Evolutionary conservation across 2,113 vertebrate genomes (phyloP), one percentile per base, ranked within the genome.

Genomic region (Cavia porcellus): DNA sequence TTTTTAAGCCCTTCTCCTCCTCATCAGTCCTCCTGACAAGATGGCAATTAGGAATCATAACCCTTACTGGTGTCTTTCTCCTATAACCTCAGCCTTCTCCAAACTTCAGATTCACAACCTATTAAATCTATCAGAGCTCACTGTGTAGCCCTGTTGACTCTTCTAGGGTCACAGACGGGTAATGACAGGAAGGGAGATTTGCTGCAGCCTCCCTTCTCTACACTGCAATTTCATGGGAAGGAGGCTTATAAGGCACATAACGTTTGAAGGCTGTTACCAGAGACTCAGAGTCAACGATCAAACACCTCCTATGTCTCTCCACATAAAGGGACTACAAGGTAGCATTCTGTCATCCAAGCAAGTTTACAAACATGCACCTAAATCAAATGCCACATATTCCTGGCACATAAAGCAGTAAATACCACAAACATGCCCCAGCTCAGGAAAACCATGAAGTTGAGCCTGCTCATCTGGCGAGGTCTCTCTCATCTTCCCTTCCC

Each of bases 271-370:
- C 62, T 79, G 70, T 45, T 79, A 95, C 8, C 59, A 94, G 15
- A 35, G 42, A 68, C n/a, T 92, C 6, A 22, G 64, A 94, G 45
- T 91, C 94, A 95, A 97, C 89, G 79, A 83, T 68, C 96, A 92
- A 92, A 89, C 9, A 80, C 45, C 30, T 90, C 45, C 45, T 38
- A 61, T 74, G 28, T 52, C 79, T 59, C 14, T 12, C 24, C 11
- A 81, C 42, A 57, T 74, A 57, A 90, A 89, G 35, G 57, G 84
- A 89, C 62, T 15, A 52, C 17, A 84, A 14, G 8, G 25, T 70
- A 20, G 1, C 59, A n/a, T 62, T 94, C n/a, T 55, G 68, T 45
- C 45, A 38, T 57, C 59, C n/a, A 61, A 81, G 66, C 83, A 42
- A 70, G n/a, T 93, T 89, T 88, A 91, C 61, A 86, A 91, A 86